A percentile compares a stretch with the other conserved stretches of the same genome.
phyloP scores from a whole-genome alignment of 1,140 invertebrate genomes.

The Eumeta japonica region DNA sequence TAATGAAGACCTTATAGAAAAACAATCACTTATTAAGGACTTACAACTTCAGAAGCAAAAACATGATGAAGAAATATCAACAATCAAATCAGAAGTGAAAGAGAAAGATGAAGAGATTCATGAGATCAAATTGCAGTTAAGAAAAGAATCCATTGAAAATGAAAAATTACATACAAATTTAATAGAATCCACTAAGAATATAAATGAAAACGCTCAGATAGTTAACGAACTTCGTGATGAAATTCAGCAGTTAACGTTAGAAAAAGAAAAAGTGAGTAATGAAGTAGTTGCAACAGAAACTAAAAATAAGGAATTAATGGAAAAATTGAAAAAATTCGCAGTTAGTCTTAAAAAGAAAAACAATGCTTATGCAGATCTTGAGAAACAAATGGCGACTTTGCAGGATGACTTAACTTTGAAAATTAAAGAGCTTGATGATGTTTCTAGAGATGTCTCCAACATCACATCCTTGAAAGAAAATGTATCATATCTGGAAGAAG shows the following conservation, averaged over 20 bases:
- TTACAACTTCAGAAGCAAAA: conserved; percentile 42
- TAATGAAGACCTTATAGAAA: conserved; percentile 35
- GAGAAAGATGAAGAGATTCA: conserved; percentile 61
- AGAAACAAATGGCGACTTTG: conserved; percentile 52
- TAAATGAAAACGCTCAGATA: conserved; percentile 32
- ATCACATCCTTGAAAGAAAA: conserved; percentile 39
- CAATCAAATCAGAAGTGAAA: conserved; percentile 43
- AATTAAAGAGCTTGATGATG: conserved; percentile 32
- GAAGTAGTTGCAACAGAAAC: conserved; percentile 31
- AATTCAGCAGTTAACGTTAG: too few species aligned
- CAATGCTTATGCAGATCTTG: conserved; percentile 62
- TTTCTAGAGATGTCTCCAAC: conserved; percentile 31
- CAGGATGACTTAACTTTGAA: conserved; percentile 41
- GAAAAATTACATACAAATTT: conserved; percentile 38
- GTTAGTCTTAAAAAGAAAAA: conserved; percentile 73
- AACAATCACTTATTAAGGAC: conserved; percentile 38
- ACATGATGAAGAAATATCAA: conserved; percentile 37
- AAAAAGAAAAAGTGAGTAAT: too few species aligned
- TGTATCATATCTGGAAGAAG: conserved; percentile 35
- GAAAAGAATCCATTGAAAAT: conserved; percentile 54
- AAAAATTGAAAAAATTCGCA: conserved; percentile 77
- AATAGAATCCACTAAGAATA: conserved; percentile 28
- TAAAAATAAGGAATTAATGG: conserved; percentile 61
- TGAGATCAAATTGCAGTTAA: conserved; percentile 48
- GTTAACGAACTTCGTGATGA: conserved; percentile 31